These are phyloP conservation scores for Lophius piscatorius DNA, from an alignment of 2,113 vertebrate genomes.

Conservation along the genomic window DNA sequence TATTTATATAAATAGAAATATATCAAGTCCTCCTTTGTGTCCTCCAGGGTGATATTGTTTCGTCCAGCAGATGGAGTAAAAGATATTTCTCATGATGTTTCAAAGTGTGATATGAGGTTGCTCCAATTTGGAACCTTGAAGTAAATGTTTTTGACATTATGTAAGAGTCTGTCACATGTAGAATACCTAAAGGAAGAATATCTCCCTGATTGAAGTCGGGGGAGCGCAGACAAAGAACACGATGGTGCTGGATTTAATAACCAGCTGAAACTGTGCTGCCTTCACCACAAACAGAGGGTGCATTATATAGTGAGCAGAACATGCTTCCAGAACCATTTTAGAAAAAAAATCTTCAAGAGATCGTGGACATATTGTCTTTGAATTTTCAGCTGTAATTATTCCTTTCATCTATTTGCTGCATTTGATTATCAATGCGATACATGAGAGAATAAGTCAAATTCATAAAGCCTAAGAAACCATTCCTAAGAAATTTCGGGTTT, in stretches of 20 bases:
- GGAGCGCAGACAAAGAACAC: not conserved
- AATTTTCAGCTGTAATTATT: not conserved
- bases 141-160: conserved; percentile 19
- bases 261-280: not conserved
- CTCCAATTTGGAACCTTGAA: too few species aligned
- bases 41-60: not conserved
- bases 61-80: conserved; percentile 66
- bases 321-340: not conserved
- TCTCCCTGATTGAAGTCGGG: conserved; percentile 3
- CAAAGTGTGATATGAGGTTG: not conserved
- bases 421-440: conserved; percentile 10
- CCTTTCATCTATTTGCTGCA: not conserved
- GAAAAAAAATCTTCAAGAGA: not conserved
- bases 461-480: not conserved
- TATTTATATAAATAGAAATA: too few species aligned
- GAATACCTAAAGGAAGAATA: not conserved
- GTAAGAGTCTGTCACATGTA: conserved; percentile 20
- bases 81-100: conserved; percentile 36
- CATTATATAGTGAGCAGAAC: conserved; percentile 4
- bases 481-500: too few species aligned
- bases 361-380: not conserved
- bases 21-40: too few species aligned
- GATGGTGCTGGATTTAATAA: conserved; percentile 18
- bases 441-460: not conserved
- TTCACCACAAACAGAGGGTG: conserved; percentile 10